These are phyloP conservation scores for Gallinago solitaria DNA, from an alignment of 2,797 vertebrate genomes.

Conservation along the genomic window DNA sequence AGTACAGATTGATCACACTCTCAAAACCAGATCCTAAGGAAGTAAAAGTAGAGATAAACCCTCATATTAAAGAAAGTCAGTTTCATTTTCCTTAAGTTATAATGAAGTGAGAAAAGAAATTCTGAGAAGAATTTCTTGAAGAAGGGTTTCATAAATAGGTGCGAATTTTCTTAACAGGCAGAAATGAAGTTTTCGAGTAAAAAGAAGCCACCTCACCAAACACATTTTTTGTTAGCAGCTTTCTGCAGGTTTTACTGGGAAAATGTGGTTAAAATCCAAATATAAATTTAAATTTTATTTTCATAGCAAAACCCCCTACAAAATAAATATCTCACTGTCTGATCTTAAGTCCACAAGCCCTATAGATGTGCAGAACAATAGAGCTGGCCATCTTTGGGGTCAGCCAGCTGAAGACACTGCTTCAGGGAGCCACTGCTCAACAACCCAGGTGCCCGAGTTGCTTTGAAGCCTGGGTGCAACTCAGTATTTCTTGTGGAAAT, in stretches of 20 bases:
- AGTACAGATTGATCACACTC: background rate
- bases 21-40: background rate
- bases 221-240: background rate
- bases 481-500: background rate
- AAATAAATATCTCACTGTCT: background rate
- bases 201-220: background rate
- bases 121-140: background rate
- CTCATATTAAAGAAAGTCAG: background rate
- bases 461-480: background rate
- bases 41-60: background rate
- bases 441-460: accelerated
- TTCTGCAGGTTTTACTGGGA: background rate
- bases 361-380: accelerated
- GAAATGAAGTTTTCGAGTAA: background rate
- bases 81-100: background rate
- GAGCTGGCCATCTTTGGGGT: background rate
- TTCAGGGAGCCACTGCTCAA: too few species aligned
- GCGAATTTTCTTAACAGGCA: background rate
- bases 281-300: background rate
- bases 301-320: too few species aligned
- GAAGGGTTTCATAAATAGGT: background rate
- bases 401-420: background rate
- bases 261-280: background rate
- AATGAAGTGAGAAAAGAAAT: background rate
- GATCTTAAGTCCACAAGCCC: accelerated